phyloP scores from a whole-genome alignment of 2,888 invertebrate genomes.

The Trypoxylon attenuatum region DNA sequence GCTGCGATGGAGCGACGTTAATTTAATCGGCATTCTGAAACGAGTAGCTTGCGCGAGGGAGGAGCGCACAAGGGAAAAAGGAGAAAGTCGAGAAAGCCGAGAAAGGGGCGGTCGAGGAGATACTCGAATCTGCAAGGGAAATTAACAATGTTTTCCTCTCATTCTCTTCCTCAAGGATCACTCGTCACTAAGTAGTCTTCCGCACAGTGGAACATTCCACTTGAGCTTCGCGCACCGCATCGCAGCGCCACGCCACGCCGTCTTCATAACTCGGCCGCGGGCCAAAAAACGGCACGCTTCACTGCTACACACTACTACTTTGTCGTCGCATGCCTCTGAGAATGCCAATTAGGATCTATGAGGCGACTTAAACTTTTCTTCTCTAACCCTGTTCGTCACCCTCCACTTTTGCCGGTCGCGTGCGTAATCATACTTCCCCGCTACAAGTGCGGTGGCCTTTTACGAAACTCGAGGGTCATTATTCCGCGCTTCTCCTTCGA shows the following conservation, averaged over 20 bases:
- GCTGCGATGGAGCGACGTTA: conserved; percentile 54
- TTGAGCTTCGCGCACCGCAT: conserved; percentile 58
- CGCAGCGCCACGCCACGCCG: conserved; percentile 13
- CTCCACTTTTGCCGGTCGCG: conserved; percentile 21
- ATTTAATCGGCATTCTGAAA: conserved; percentile 63
- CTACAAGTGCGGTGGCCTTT: too few species aligned
- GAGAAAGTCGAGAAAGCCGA: background rate
- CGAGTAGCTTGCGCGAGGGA: conserved; percentile 48
- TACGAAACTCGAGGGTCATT: too few species aligned
- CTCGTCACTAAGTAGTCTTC: conserved; percentile 59
- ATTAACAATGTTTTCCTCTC: conserved; percentile 67
- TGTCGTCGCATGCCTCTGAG: conserved; percentile 28
- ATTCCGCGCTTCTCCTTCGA: too few species aligned
- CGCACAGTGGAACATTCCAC: conserved; percentile 57
- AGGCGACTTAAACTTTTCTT: conserved; percentile 20
- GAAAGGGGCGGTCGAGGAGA: conserved; percentile 21
- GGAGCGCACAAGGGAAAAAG: conserved; percentile 8
- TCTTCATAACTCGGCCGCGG: conserved; percentile 42
- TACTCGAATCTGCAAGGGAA: conserved; percentile 68
- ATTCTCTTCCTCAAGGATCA: conserved; percentile 61
- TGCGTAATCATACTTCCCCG: conserved; percentile 21
- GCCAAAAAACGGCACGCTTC: conserved; percentile 11
- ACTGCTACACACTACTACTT: too few species aligned
- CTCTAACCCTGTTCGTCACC: conserved; percentile 4
- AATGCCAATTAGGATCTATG: conserved; percentile 35